Conservation (phyloP, 2,888 invertebrate genomes). For the Pseudanteris insignis region DNA sequence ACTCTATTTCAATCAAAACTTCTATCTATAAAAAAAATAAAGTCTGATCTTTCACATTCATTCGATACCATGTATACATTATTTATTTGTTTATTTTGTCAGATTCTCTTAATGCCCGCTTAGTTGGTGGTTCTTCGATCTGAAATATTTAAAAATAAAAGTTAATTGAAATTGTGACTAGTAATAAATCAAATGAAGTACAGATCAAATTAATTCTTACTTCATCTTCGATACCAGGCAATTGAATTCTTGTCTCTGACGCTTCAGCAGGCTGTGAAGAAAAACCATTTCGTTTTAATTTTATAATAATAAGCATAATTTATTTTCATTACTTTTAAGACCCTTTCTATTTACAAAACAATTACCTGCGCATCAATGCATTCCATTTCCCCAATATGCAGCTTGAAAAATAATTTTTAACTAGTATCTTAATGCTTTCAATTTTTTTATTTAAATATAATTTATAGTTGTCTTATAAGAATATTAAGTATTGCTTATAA, state of each 20-base stretch:
- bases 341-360: too few species aligned
- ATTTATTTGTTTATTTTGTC: constrained; percentile 64
- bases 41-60: not conserved
- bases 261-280: constrained; percentile 77
- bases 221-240: constrained; percentile 75
- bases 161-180: not conserved
- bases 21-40: too few species aligned
- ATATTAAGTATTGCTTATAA: too few species aligned
- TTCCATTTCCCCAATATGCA: constrained; percentile 70
- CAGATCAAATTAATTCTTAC: constrained; percentile 50
- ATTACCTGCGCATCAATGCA: constrained; percentile 77
- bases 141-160: constrained; percentile 45
- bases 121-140: constrained; percentile 65
- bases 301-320: not conserved
- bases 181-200: not conserved
- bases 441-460: constrained; percentile 1
- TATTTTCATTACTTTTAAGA: too few species aligned
- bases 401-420: constrained; percentile 68
- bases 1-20: constrained; percentile 1
- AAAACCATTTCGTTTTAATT: not conserved
- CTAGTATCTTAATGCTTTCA: constrained; percentile 8
- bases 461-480: not conserved
- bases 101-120: constrained; percentile 63
- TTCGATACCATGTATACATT: constrained; percentile 27
- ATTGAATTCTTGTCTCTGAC: constrained; percentile 80